A percentile compares a stretch with the other conserved stretches of the same genome.
These are phyloP conservation scores for Metopia argyrocephala DNA, from an alignment of 2,888 invertebrate species.

Conservation along the genomic window DNA sequence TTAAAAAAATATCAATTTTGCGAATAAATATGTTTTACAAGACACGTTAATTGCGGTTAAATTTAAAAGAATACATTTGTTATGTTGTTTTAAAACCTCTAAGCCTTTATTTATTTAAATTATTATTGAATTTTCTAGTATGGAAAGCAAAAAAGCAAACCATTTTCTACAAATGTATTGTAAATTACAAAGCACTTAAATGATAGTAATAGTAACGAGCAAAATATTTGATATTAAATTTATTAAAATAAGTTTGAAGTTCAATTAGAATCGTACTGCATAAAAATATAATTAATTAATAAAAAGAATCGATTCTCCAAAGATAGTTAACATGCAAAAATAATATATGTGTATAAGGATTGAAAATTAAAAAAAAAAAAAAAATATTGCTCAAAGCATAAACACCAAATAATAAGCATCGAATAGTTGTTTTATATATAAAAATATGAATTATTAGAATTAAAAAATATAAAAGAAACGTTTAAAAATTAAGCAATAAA, in stretches of 20 bases:
- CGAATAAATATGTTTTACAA: too few species aligned
- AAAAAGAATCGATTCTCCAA: too few species aligned
- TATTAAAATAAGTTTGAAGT: background rate
- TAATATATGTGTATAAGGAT: conserved; percentile 14
- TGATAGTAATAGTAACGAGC: background rate
- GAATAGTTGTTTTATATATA: background rate
- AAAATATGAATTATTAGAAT: background rate
- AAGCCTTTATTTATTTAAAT: too few species aligned
- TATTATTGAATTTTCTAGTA: too few species aligned
- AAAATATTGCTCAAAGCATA: background rate
- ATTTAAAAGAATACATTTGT: too few species aligned
- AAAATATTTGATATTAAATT: too few species aligned
- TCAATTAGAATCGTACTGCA: background rate
- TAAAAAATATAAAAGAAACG: background rate
- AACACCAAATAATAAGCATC: background rate
- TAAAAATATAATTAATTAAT: background rate
- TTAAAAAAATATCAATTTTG: too few species aligned
- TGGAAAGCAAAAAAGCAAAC: background rate
- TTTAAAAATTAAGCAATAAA: background rate
- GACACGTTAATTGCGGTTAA: too few species aligned
- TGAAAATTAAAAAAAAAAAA: background rate
- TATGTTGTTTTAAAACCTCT: too few species aligned
- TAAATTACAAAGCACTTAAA: background rate
- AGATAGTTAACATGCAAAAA: conserved; percentile 40
- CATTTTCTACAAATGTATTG: background rate